Evolutionary conservation across 2,797 vertebrate genomes (phyloP), one percentile per base, ranked within the genome.

Genomic region (Malacoraja senta): DNA sequence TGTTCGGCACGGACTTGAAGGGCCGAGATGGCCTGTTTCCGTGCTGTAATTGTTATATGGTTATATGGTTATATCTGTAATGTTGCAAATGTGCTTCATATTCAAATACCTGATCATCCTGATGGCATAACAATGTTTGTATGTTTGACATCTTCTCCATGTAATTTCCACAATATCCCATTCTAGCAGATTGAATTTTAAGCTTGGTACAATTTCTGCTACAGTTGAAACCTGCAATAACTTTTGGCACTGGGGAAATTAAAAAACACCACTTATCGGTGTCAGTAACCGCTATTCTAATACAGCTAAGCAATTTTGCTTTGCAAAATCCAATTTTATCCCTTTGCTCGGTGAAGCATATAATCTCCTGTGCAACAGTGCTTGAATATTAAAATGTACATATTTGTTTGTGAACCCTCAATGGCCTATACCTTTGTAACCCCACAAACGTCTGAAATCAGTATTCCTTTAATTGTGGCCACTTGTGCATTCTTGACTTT

Each of bases 101-200:
- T 88, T 68, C 84, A 68, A 68, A 88, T 35, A 68, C 61, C 32
- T 68, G 84, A 88, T 68, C 17, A 88, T 68, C 63, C 17, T 68
- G 84, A 88, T 88, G 63, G 29, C 84, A 88, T 88, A 86, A 88
- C 84, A 35, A 1, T 88, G 17, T 88, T 65, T 68, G 19, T 63
- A 88, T 4, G 61, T 88, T 88, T 88, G 84, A 88, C 63, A 68
- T 68, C 17, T 68, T 68, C 35, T 35, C 61, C 63, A 88, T 35
- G 32, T 68, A 88, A 88, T 88, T 88, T 88, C 84, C 65, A 61
- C 61, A 21, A 68, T 10, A n/a, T 88, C 84, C 32, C 61, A 68
- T 35, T 88, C 84, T 10, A 35, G 84, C 84, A 88, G 63, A 88
- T 88, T 88, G 32, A 88, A 68, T 88, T 68, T 68, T 68, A 88